Evolutionary conservation across 1,140 invertebrate species (phyloP), one percentile per base, ranked within the genome.

Genomic region (Drosophila auraria): DNA sequence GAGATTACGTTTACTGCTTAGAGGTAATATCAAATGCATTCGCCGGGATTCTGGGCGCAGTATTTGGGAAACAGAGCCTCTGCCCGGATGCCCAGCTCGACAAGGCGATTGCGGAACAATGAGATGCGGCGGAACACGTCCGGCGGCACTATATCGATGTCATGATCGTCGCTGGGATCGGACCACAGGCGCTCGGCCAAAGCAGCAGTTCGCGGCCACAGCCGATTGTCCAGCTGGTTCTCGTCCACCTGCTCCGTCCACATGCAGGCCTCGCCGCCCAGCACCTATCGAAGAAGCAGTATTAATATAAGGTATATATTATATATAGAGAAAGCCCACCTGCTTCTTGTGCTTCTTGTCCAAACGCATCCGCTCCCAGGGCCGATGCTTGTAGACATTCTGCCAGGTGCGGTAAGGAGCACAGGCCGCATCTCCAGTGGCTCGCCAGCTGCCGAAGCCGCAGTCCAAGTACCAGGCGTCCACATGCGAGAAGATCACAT

Each of bases 381-480:
- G 97, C 71, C 96, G 94, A 84, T 98, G 97, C 91, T 95, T 96
- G 91, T 97, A 97, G 2, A 97, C 95, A 58, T 95, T 96, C 91
- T 97, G 97, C 97, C 97, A 97, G 2, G 96, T 96, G 47, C 96
- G 94, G 86, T 97, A 97, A 2, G 96, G 96, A 6, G 96, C 96
- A 82, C 97, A 97, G 45, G 96, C 96, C 0, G 95, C 96, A 49
- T 95, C 95, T 0, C 66, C 94, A 78, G 79, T 94, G 91, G 91
- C 96, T 8, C 96, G 93, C 97, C 97, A 97, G 47, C 95, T 95
- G 2, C 96, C 96, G 84, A 96, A 97, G 0, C 97, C 97, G 80
- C 97, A 97, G 82, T 97, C 97, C 59, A 98, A 94, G 93, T 97
- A 97, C 96, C 96, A 97, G 2, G 96, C 96, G 86, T 97, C 96